phyloP scores from a whole-genome alignment of 2,797 vertebrate species.

The Meriones psammophilus region DNA sequence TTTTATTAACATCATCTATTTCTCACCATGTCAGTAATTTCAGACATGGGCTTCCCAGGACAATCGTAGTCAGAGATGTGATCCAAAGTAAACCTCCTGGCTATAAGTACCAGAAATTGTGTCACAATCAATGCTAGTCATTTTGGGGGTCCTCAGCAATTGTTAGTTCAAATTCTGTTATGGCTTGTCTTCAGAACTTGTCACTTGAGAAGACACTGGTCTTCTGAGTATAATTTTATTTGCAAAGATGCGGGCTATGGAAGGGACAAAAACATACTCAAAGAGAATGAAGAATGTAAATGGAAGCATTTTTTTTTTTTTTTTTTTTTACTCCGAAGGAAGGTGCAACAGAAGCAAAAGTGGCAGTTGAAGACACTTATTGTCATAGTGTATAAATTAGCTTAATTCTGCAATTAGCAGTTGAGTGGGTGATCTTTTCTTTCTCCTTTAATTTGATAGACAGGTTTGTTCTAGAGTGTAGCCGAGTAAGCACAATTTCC shows the following conservation, averaged over 20 bases:
- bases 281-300: neutral
- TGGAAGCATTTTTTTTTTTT: neutral
- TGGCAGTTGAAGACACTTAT: conserved; percentile 50
- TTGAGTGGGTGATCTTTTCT: conserved; percentile 63
- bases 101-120: neutral
- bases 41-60: neutral
- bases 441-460: conserved; percentile 59
- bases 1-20: neutral
- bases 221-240: conserved; percentile 30
- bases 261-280: neutral
- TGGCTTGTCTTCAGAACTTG: neutral
- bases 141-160: neutral
- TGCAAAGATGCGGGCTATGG: neutral
- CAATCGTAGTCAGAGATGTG: neutral
- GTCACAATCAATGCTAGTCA: neutral
- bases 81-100: neutral
- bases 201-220: neutral
- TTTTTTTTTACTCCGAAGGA: neutral
- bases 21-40: neutral
- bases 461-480: conserved; percentile 65
- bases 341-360: neutral
- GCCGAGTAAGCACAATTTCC: conserved; percentile 68
- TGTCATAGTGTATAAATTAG: conserved; percentile 53
- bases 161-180: neutral
- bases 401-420: conserved; percentile 73